These are phyloP conservation scores for Daubentonia madagascariensis DNA, from an alignment of 2,113 vertebrate species.

Conservation along the genomic window DNA sequence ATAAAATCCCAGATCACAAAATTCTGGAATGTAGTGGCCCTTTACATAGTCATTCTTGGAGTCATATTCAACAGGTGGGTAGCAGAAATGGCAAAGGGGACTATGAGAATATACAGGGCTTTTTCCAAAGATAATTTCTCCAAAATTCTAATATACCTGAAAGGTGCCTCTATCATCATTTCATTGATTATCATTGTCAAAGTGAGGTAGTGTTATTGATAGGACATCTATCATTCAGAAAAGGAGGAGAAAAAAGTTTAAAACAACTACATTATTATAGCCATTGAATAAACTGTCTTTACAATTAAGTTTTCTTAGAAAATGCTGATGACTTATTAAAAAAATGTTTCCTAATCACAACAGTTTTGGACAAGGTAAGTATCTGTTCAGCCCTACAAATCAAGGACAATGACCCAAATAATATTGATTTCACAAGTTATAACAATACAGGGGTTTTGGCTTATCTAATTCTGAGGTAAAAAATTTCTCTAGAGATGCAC, in stretches of 20 bases:
- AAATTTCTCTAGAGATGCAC: neutral
- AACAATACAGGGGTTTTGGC: neutral
- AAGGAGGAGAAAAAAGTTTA: neutral
- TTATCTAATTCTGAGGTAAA: neutral
- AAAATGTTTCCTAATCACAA: neutral
- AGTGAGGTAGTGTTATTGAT: neutral
- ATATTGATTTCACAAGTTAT: neutral
- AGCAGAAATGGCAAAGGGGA: neutral
- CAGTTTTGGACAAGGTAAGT: neutral
- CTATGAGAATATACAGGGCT: neutral
- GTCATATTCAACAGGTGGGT: neutral
- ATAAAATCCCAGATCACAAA: slow-evolving; percentile 16
- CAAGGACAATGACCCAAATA: neutral
- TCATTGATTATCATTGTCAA: neutral
- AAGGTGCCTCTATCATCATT: neutral
- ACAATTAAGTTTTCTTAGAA: slow-evolving; percentile 26
- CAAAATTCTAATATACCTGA: neutral
- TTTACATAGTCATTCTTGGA: neutral
- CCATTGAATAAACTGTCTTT: neutral
- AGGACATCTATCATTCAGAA: neutral
- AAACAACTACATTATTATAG: neutral
- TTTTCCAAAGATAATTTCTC: neutral
- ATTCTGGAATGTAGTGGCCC: neutral
- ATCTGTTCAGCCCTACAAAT: neutral
- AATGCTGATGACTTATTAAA: neutral